Conservation (phyloP, 1,140 invertebrate species). For the Tribolium madens region DNA sequence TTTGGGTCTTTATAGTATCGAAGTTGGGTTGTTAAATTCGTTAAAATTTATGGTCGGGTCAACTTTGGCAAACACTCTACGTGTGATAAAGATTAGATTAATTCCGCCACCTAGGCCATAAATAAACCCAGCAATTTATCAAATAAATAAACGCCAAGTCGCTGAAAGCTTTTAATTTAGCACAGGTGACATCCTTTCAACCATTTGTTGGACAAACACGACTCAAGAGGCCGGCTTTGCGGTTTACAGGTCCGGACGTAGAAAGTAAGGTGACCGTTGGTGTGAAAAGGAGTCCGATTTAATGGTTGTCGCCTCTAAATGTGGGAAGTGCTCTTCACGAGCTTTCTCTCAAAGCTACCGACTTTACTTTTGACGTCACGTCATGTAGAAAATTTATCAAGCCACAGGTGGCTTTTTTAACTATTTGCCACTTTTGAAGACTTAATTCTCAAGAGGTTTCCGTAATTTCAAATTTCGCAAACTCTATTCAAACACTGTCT, state of each 20-base stretch:
- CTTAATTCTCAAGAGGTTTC: neutral
- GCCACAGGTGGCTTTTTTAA: conserved; percentile 21
- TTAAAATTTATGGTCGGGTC: neutral
- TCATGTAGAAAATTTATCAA: conserved; percentile 22
- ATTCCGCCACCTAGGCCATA: neutral
- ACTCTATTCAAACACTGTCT: conserved; percentile 13
- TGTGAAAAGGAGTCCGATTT: conserved; percentile 33
- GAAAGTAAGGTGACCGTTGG: conserved; percentile 23
- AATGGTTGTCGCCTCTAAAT: conserved; percentile 35
- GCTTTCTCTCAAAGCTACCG: conserved; percentile 26
- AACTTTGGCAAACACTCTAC: neutral
- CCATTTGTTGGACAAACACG: conserved; percentile 33
- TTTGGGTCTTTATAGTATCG: neutral
- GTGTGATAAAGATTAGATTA: neutral
- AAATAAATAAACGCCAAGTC: conserved; percentile 15
- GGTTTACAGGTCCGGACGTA: conserved; percentile 31
- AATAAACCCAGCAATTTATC: conserved; percentile 1
- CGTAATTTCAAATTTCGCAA: neutral
- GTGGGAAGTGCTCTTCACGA: conserved; percentile 21
- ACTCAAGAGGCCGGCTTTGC: conserved; percentile 11
- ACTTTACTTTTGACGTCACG: conserved; percentile 23
- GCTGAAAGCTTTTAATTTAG: conserved; percentile 19
- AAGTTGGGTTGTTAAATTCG: neutral
- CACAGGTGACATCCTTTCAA: conserved; percentile 19
- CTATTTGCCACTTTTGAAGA: neutral